These are phyloP conservation scores for Peromyscus eremicus DNA, from an alignment of 2,797 vertebrate genomes.

Conservation along the genomic window DNA sequence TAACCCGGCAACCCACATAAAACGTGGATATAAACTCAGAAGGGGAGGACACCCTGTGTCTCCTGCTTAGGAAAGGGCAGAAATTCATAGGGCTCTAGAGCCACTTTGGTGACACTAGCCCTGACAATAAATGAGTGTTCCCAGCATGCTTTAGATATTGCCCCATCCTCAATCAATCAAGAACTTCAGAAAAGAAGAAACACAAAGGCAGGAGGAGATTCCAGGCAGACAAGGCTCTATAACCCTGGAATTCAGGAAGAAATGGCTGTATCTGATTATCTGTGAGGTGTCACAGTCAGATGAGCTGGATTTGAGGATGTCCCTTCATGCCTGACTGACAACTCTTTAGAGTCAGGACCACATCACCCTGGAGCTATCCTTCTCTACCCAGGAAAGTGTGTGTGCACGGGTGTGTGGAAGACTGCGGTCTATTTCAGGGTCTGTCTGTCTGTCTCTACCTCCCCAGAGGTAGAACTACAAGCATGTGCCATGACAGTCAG, in stretches of 20 bases:
- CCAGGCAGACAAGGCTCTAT: not conserved
- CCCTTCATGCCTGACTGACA: not conserved
- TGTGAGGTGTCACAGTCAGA: not conserved
- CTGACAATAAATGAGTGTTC: not conserved
- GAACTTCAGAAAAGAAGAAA: not conserved
- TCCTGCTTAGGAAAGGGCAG: not conserved
- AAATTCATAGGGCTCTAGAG: not conserved
- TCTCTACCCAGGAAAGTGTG: too few species aligned
- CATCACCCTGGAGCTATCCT: not conserved
- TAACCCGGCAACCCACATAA: constrained; percentile 34
- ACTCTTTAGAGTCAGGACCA: not conserved
- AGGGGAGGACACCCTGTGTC: not conserved
- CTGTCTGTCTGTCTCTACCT: not conserved
- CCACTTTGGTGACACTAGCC: not conserved
- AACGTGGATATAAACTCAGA: not conserved
- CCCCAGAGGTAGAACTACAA: not conserved
- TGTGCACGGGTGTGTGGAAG: not conserved
- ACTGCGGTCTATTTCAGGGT: not conserved
- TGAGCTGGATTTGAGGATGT: not conserved
- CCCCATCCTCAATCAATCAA: not conserved
- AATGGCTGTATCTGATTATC: not conserved
- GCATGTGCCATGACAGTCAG: not conserved
- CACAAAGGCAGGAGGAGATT: not conserved
- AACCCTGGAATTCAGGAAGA: not conserved
- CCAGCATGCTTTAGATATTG: not conserved